Evolutionary conservation across 2,888 invertebrate genomes (phyloP), one percentile per base, ranked within the genome.

Genomic region (Liopterus haemorrhoidalis): DNA sequence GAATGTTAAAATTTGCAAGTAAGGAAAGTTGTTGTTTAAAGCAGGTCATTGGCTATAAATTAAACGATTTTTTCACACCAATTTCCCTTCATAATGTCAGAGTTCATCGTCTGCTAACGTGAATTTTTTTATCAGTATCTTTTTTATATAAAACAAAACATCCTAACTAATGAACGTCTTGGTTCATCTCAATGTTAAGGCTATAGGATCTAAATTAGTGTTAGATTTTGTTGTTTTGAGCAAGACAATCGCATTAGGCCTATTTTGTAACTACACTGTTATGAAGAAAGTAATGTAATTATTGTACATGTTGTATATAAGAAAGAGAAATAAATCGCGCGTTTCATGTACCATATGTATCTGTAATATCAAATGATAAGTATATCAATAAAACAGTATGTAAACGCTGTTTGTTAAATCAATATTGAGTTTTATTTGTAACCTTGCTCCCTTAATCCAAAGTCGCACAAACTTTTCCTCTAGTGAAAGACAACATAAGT

Each of bases 231-330:
- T 9, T 6, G 14, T 31, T 31, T 28, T 9, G 6, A 5, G 30
- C 5, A 62, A 60, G 67, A 67, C 67, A 67, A 67, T 67, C 67
- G 61, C 56, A 41, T 54, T 62, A 65, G 64, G 67, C 66, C 67
- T 67, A 67, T 64, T 63, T 63, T 65, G 57, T 63, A 62, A 56
- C 54, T 54, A 56, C 37, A 54, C 37, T 38, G 9, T 16, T 18
- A 44, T 32, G 36, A 27, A 41, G 19, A 41, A 32, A 43, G 28
- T 36, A 31, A 37, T 44, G 43, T 44, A 37, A 44, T 15, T 30
- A 19, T 30, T 22, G 30, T 40, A 40, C 31, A 28, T 27, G 30
- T 36, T 36, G 30, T 44, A 20, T 15, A 30, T 43, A 20, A 25
- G 28, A 25, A 16, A 44, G 5, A 21, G 39, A 40, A 20, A 18